Evolutionary conservation across 2,113 vertebrate species (phyloP).

Genomic region (Scolopax mira): DNA sequence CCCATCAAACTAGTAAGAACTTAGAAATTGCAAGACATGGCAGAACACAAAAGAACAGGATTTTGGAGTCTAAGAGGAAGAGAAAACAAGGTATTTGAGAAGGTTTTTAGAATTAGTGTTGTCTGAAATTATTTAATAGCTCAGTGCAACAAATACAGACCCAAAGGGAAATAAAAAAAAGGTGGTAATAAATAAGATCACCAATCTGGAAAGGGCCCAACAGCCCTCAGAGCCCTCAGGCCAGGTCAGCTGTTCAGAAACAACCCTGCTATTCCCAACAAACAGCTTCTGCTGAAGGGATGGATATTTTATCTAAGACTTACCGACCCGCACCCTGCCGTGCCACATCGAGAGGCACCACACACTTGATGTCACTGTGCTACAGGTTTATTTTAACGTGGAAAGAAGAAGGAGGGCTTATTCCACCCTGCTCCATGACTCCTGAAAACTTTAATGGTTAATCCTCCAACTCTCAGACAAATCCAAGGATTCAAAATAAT

Average conservation of each 20-base stretch:
- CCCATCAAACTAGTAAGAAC: not conserved
- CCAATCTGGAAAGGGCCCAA: not conserved
- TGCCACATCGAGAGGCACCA: not conserved
- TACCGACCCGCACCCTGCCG: not conserved
- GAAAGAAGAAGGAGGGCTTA: not conserved
- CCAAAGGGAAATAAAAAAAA: not conserved
- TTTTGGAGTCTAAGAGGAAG: not conserved
- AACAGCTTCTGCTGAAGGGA: not conserved
- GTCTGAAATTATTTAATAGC: not conserved
- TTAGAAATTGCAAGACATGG: not conserved
- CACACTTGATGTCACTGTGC: not conserved
- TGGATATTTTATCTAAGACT: not conserved
- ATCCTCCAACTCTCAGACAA: not conserved
- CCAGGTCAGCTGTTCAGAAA: not conserved
- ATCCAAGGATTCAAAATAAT: not conserved
- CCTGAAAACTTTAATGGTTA: not conserved
- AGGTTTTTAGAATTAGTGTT: not conserved
- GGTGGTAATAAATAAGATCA: not conserved
- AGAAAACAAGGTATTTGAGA: not conserved
- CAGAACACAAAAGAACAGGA: not conserved
- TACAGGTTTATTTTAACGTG: not conserved
- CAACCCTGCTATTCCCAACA: not conserved
- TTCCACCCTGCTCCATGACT: accelerated
- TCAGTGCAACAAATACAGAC: not conserved
- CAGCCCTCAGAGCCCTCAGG: not conserved